Percentiles rank a stretch among this genome's conserved stretches.
These are phyloP conservation scores for Galagoides demidoff DNA, from an alignment of 2,797 vertebrate species.

Conservation along the genomic window DNA sequence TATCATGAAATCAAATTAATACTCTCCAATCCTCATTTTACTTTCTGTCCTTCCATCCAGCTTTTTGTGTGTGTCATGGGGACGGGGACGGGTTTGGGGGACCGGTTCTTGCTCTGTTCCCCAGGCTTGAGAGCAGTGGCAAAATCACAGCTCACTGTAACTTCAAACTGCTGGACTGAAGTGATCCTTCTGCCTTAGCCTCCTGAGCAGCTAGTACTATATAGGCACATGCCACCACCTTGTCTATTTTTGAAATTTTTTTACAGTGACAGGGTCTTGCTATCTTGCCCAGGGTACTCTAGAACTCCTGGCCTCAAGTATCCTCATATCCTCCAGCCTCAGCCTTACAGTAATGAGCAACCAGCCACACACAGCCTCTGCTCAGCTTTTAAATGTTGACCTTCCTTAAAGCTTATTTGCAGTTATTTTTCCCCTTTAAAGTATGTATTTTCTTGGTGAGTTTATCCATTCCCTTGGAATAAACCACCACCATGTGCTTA, in stretches of 20 bases:
- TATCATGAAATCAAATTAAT: constrained; percentile 11
- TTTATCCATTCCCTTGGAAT: background rate
- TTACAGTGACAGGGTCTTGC: background rate
- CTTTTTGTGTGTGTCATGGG: background rate
- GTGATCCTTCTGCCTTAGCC: background rate
- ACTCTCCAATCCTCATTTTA: constrained; percentile 25
- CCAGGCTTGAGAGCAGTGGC: too few species aligned
- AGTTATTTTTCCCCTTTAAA: background rate
- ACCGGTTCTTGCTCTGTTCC: too few species aligned
- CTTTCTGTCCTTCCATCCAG: background rate
- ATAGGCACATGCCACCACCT: background rate
- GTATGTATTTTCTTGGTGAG: background rate
- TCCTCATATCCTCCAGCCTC: background rate
- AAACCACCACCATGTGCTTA: background rate
- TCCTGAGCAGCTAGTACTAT: background rate
- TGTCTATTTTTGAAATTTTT: background rate
- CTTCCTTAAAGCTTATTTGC: background rate
- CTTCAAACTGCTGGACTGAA: too few species aligned
- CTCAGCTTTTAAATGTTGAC: constrained; percentile 5
- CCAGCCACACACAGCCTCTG: background rate
- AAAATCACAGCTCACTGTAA: too few species aligned
- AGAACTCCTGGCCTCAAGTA: background rate
- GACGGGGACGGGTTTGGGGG: too few species aligned
- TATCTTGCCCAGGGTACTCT: background rate
- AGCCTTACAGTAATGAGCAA: background rate